Conservation (phyloP, 2,797 vertebrate genomes). For the Cryptoprocta ferox region DNA sequence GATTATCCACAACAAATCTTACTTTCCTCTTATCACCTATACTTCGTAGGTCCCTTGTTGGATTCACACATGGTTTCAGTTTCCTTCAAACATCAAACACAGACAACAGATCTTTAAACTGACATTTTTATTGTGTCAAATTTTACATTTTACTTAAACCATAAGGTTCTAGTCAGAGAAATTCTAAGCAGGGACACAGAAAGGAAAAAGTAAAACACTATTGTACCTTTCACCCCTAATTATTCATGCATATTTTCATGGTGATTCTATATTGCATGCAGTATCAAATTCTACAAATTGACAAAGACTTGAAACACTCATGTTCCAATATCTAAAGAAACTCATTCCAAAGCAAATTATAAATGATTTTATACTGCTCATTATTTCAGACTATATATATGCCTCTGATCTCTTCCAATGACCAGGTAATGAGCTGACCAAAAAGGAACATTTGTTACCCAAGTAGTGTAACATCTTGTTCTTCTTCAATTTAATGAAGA, state of each 20-base stretch:
- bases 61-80: not conserved
- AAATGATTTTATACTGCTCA: slow-evolving; percentile 21
- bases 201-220: not conserved
- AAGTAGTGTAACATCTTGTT: slow-evolving; percentile 7
- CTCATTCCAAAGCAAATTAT: slow-evolving; percentile 24
- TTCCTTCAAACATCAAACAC: slow-evolving; percentile 47
- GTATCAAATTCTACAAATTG: slow-evolving; percentile 32
- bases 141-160: slow-evolving; percentile 6
- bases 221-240: not conserved
- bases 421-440: slow-evolving; percentile 21
- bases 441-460: not conserved
- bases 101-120: not conserved
- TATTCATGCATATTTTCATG: not conserved
- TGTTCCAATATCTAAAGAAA: slow-evolving; percentile 28
- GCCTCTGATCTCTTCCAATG: slow-evolving; percentile 8
- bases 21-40: not conserved
- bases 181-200: not conserved
- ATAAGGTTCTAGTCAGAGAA: not conserved
- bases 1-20: not conserved
- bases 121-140: not conserved
- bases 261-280: not conserved
- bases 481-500: slow-evolving; percentile 46
- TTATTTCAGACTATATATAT: slow-evolving; percentile 31
- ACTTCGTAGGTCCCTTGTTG: not conserved
- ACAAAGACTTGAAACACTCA: not conserved